Conservation (phyloP, 2,113 vertebrate species). For the Alligator sinensis region DNA sequence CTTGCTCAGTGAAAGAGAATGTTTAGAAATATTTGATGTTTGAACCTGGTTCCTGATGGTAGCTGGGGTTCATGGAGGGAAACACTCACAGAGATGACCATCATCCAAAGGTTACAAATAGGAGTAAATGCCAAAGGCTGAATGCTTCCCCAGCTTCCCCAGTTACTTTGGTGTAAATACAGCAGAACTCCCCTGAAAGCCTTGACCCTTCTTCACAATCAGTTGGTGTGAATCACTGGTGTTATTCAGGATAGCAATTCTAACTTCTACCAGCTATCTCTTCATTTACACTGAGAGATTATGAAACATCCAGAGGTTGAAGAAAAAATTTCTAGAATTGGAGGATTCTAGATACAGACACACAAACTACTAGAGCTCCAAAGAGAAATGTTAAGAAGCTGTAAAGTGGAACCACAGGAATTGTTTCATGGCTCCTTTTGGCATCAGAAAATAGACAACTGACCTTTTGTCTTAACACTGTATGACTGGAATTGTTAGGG, state of each 20-base stretch:
- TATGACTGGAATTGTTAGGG: neutral
- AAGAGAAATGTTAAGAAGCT: neutral
- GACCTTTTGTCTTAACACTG: neutral
- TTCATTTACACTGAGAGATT: neutral
- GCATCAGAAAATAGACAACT: neutral
- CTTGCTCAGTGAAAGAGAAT: neutral
- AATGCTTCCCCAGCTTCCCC: neutral
- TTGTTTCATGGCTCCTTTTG: neutral
- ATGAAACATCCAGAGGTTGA: neutral
- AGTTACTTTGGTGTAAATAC: neutral
- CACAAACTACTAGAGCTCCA: neutral
- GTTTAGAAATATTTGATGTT: neutral
- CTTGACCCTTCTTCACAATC: neutral
- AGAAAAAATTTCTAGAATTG: neutral
- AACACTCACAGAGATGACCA: neutral
- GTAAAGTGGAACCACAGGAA: neutral
- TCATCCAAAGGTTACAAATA: neutral
- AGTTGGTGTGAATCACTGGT: neutral
- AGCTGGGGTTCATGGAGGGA: neutral
- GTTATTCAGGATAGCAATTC: neutral
- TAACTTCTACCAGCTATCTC: neutral
- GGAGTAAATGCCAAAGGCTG: neutral
- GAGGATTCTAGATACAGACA: neutral
- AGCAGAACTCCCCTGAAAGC: neutral
- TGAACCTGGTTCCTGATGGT: neutral